These are phyloP conservation scores for Apteryx mantelli DNA, from an alignment of 2,113 vertebrate genomes.

Conservation along the genomic window DNA sequence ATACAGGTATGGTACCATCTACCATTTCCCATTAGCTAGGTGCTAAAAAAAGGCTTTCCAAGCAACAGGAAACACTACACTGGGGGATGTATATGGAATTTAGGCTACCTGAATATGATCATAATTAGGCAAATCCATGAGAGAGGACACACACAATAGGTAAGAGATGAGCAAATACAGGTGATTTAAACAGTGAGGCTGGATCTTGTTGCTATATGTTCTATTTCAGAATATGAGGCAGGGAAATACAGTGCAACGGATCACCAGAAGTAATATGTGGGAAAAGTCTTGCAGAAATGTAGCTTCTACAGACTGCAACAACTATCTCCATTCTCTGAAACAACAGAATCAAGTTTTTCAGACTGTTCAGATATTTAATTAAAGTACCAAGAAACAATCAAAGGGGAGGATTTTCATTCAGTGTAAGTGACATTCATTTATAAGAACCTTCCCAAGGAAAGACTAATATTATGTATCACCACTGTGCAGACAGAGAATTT, in stretches of 20 bases:
- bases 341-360: neutral
- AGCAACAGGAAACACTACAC: neutral
- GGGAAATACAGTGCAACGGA: neutral
- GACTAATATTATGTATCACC: neutral
- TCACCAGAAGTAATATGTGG: fast-evolving
- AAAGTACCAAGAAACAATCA: neutral
- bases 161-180: neutral
- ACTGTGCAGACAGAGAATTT: neutral
- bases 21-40: neutral
- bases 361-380: neutral
- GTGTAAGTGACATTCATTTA: neutral
- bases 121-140: neutral
- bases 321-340: neutral
- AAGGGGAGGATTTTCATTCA: neutral
- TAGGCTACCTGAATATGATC: neutral
- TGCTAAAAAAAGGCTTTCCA: neutral
- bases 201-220: neutral
- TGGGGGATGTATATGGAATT: neutral
- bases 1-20: neutral
- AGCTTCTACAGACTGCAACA: neutral
- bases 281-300: neutral
- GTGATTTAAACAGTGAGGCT: neutral
- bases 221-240: neutral
- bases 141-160: neutral
- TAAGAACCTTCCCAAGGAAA: neutral